Evolutionary conservation across 1,140 invertebrate genomes (phyloP), one percentile per base, ranked within the genome.

Genomic region (Pseudachorutes palmiensis): DNA sequence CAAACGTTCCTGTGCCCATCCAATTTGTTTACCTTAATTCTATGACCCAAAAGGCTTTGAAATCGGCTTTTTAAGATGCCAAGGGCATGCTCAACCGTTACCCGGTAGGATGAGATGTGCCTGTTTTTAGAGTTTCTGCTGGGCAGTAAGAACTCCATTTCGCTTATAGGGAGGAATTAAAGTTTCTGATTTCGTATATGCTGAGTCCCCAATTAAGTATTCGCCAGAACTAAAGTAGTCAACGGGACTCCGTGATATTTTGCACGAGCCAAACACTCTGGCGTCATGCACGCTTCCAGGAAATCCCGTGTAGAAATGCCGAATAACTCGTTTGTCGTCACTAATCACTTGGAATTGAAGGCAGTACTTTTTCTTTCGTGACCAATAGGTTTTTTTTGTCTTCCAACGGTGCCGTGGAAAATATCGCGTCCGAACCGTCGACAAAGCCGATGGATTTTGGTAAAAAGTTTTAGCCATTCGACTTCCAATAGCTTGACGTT

Each of bases 251-350:
- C 12, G n/a, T 14, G 1, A 24, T 1, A 66, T 2, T 26, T 36
- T 3, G 29, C 31, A 26, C 1, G 28, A n/a, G 16, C 24, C n/a
- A 68, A 28, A 69, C 2, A 69, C 67, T 64, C 49, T 64, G 9
- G 67, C 63, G 36, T 69, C 67, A 61, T 69, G 67, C 9, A 69
- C 62, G 28, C 62, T 65, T 12, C 55, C 67, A 2, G 67, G 67
- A 22, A 33, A 69, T 16, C 67, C 67, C 2, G 67, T 65, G 22
- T 32, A 58, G 19, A 69, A 24, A 26, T 65, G 28, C 16, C 67
- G 14, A 22, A 69, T 65, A 1, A 2, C 2, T 19, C 30, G 14
- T 3, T 41, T 3, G 3, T 28, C 31, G 28, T 69, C 67, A 48
- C 67, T 65, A 2, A 65, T 26, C 22, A 69, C 51, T 65, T 69